Conservation (phyloP, 2,888 invertebrate species). For the Netelia fuscicornis region DNA sequence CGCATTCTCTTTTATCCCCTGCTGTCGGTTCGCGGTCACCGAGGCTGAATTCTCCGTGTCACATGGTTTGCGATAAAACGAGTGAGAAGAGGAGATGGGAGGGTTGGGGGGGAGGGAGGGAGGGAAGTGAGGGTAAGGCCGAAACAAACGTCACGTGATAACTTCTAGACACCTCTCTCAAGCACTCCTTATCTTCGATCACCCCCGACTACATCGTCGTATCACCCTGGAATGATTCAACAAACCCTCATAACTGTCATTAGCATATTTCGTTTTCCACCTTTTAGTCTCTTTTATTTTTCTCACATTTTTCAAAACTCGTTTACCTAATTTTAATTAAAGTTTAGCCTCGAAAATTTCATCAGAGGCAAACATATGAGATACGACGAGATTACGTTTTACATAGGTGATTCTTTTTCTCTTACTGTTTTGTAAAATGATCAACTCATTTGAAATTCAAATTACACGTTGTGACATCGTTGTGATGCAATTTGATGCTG, state of each 20-base stretch:
- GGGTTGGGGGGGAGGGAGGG: conserved; percentile 21
- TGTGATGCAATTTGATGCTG: too few species aligned
- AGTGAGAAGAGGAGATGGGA: conserved; percentile 3
- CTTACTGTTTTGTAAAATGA: background rate
- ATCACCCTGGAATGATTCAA: conserved; percentile 56
- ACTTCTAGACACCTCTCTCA: conserved; percentile 50
- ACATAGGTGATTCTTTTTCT: too few species aligned
- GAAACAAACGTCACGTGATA: conserved; percentile 58
- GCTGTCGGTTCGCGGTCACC: conserved; percentile 47
- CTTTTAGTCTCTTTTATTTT: conserved; percentile 2
- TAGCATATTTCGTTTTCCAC: conserved; percentile 53
- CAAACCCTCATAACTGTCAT: conserved; percentile 59
- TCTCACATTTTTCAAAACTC: conserved; percentile 10
- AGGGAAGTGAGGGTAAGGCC: conserved; percentile 41
- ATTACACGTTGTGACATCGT: too few species aligned
- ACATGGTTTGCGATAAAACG: background rate
- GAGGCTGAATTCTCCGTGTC: conserved; percentile 28
- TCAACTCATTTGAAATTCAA: background rate
- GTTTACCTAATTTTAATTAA: too few species aligned
- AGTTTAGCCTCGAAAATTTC: too few species aligned
- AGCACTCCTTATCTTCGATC: conserved; percentile 38
- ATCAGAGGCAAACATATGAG: too few species aligned
- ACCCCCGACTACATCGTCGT: conserved; percentile 52
- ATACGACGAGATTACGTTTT: too few species aligned
- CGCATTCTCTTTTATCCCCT: conserved; percentile 7